Conservation (phyloP, 1,140 invertebrate species). For the Coenobita brevimanus region DNA sequence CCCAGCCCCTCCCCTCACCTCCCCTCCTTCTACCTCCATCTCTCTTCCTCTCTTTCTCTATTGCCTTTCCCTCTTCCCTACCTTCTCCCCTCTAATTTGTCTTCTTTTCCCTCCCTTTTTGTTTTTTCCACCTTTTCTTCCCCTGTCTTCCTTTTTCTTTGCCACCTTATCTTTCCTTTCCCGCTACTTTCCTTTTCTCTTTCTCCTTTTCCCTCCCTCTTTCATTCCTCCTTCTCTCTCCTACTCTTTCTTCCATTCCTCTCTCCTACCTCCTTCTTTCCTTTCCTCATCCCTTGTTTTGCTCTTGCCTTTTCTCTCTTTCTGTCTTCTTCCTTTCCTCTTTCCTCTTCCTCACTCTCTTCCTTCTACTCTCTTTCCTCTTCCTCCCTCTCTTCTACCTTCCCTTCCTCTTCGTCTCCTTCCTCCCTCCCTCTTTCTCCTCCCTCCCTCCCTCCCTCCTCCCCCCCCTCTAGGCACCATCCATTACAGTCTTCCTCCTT, state of each 20-base stretch:
- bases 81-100: too few species aligned
- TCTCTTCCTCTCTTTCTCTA: conserved; percentile 17
- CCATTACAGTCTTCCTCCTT: too few species aligned
- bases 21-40: background rate
- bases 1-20: background rate
- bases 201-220: background rate
- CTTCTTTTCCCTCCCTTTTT: too few species aligned
- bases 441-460: too few species aligned
- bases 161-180: background rate
- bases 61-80: too few species aligned
- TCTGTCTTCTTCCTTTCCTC: background rate
- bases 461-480: too few species aligned
- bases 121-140: too few species aligned
- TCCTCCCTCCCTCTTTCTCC: background rate
- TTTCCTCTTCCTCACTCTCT: background rate
- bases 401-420: background rate
- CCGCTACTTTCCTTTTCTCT: conserved; percentile 15
- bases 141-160: conserved; percentile 19
- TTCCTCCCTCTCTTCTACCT: background rate
- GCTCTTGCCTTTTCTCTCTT: background rate
- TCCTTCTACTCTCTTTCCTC: background rate
- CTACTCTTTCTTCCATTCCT: background rate
- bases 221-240: background rate
- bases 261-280: too few species aligned
- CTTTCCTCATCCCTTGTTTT: background rate